These are phyloP conservation scores for Protophormia terraenovae DNA, from an alignment of 2,888 invertebrate species.

Conservation along the genomic window DNA sequence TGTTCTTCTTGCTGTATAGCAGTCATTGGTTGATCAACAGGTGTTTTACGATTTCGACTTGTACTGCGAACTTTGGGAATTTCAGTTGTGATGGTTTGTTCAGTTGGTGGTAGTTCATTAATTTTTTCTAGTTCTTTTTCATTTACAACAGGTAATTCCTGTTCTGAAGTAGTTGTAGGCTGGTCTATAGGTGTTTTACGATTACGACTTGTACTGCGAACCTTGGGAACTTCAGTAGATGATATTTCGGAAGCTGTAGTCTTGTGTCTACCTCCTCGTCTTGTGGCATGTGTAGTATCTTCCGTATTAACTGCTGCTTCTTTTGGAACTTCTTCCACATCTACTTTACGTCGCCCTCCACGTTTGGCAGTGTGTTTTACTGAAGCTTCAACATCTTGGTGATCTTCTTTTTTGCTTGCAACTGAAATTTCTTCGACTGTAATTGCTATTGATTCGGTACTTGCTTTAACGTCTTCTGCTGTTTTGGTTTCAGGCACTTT, in stretches of 20 bases:
- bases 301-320: neutral
- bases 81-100: too few species aligned
- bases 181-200: neutral
- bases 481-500: neutral
- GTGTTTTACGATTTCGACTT: conserved; percentile 10
- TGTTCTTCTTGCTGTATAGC: neutral
- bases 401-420: neutral
- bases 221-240: neutral
- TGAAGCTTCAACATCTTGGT: too few species aligned
- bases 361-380: conserved; percentile 1
- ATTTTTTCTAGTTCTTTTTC: neutral
- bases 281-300: neutral
- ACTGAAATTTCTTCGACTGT: neutral
- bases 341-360: conserved; percentile 15
- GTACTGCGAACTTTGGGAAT: neutral
- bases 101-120: neutral
- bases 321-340: neutral
- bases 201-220: neutral
- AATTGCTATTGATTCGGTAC: neutral
- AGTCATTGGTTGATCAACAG: neutral
- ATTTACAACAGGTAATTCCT: neutral
- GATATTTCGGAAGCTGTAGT: neutral
- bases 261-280: neutral
- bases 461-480: neutral
- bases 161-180: neutral